These are phyloP conservation scores for Sarcophaga variegata DNA, from an alignment of 2,888 invertebrate species.

Conservation along the genomic window DNA sequence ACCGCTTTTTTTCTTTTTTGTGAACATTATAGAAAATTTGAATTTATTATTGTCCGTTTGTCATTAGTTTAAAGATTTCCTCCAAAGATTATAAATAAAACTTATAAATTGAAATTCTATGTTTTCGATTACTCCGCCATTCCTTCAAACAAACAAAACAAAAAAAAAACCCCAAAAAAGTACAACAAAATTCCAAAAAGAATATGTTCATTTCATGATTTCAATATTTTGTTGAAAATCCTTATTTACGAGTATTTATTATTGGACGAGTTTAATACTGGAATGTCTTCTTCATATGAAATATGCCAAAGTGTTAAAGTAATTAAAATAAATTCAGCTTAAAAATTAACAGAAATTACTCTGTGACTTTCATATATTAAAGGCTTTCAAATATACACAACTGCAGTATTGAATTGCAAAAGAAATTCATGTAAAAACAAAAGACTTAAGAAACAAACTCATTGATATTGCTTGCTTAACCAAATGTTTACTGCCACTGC, in stretches of 20 bases:
- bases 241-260: slow-evolving; percentile 43
- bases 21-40: slow-evolving; percentile 44
- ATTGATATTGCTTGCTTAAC: slow-evolving; percentile 28
- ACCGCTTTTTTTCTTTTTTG: slow-evolving; percentile 1
- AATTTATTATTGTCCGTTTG: slow-evolving; percentile 61
- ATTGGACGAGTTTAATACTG: neutral
- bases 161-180: neutral
- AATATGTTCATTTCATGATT: neutral
- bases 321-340: slow-evolving; percentile 69
- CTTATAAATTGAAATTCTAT: slow-evolving; percentile 60
- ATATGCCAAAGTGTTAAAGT: slow-evolving; percentile 58
- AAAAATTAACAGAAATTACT: slow-evolving; percentile 9
- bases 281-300: neutral
- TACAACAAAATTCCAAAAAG: neutral
- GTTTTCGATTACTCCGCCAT: slow-evolving; percentile 17
- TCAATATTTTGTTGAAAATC: slow-evolving; percentile 22
- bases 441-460: slow-evolving; percentile 66
- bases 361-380: no score
- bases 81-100: slow-evolving; percentile 60
- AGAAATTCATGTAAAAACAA: slow-evolving; percentile 24
- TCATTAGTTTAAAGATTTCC: slow-evolving; percentile 66
- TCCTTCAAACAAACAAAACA: neutral
- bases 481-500: neutral
- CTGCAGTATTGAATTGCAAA: neutral
- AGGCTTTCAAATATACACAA: neutral